phyloP scores from a whole-genome alignment of 2,113 vertebrate species.

The Todiramphus chloris region DNA sequence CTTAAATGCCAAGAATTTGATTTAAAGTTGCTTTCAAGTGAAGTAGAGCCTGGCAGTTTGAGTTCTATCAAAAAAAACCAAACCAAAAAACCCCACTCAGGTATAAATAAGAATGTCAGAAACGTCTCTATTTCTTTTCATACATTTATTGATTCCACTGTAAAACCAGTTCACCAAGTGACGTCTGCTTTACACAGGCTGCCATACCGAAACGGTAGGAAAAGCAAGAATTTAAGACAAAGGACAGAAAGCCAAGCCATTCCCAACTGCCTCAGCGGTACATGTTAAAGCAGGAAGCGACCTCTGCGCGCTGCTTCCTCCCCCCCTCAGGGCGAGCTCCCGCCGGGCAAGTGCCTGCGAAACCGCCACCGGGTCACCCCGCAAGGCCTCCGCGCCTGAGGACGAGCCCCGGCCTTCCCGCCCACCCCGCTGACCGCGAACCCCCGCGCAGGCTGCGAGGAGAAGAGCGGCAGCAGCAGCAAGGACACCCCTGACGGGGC shows the following conservation, averaged over 20 bases:
- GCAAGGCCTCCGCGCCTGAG: neutral
- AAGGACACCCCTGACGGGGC: no score
- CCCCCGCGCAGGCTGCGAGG: rapidly evolving
- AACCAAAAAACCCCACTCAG: no score
- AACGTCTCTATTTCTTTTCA: neutral
- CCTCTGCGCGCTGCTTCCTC: neutral
- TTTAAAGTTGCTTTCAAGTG: neutral
- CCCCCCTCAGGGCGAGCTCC: neutral
- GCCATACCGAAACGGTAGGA: rapidly evolving
- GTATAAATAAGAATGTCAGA: neutral
- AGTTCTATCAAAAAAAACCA: no score
- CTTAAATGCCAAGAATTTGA: neutral
- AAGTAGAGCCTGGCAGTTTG: neutral
- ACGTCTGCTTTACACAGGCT: rapidly evolving
- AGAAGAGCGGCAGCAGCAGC: no score
- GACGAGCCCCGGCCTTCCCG: rapidly evolving
- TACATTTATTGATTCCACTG: neutral
- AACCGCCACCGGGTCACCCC: neutral
- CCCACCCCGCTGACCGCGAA: neutral
- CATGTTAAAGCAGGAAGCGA: rapidly evolving
- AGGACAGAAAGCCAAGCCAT: no score
- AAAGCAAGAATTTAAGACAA: neutral
- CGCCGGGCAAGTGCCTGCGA: neutral
- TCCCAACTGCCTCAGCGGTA: rapidly evolving
- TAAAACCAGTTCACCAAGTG: rapidly evolving